These are phyloP conservation scores for Corythaixoides concolor DNA, from an alignment of 2,113 vertebrate genomes.

Conservation along the genomic window DNA sequence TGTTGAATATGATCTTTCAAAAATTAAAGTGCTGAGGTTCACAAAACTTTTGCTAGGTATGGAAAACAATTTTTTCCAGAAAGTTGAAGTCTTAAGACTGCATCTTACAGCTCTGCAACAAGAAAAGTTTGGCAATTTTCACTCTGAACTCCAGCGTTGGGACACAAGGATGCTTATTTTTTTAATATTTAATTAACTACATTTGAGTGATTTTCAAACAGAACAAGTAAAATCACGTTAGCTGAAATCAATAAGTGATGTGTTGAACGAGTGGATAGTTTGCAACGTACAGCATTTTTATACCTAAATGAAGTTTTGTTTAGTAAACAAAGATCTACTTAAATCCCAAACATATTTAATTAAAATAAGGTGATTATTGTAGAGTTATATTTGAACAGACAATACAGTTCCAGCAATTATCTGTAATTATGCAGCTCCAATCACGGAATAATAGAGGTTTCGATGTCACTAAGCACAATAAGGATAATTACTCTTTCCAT, in stretches of 20 bases:
- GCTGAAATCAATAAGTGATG: not conserved
- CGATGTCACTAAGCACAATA: slow-evolving; percentile 75
- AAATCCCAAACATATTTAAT: slow-evolving; percentile 75
- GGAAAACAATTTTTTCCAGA: not conserved
- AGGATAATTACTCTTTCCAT: slow-evolving; percentile 75
- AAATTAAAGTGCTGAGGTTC: not conserved
- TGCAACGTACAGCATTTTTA: not conserved
- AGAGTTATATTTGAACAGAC: slow-evolving; percentile 73
- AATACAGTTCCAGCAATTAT: slow-evolving; percentile 72
- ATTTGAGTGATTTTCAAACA: slow-evolving; percentile 20
- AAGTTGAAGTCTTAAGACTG: not conserved
- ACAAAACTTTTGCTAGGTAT: not conserved
- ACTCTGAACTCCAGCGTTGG: not conserved
- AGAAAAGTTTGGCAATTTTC: not conserved
- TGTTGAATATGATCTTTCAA: not conserved
- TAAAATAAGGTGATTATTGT: slow-evolving; percentile 75
- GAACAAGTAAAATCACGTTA: not conserved
- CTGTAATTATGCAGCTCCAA: slow-evolving; percentile 71
- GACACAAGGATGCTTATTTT: not conserved
- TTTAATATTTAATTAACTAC: not conserved
- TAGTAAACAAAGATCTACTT: slow-evolving; percentile 56
- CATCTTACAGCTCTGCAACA: not conserved
- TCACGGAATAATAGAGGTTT: slow-evolving; percentile 75
- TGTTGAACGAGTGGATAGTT: slow-evolving; percentile 24
- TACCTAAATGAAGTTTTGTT: slow-evolving; percentile 58